These are phyloP conservation scores for Brachyhypopomus gauderio DNA, from an alignment of 2,113 vertebrate species.

Conservation along the genomic window DNA sequence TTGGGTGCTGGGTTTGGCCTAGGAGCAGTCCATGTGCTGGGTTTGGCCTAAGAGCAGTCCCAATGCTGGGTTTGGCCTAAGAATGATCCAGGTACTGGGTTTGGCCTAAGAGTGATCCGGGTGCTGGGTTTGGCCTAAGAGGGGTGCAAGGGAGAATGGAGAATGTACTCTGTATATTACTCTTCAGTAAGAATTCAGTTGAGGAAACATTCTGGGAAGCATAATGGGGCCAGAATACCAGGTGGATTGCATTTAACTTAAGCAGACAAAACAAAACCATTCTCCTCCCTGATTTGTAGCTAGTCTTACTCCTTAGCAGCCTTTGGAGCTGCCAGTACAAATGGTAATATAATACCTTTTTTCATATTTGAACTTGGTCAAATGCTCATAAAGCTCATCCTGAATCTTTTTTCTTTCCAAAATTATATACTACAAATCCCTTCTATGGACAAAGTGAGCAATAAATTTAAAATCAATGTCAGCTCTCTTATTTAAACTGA, in stretches of 20 bases:
- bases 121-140: too few relatives aligned
- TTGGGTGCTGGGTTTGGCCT: too few relatives aligned
- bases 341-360: slow-evolving; percentile 33
- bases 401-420: slow-evolving; percentile 18
- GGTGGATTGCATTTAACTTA: slow-evolving; percentile 35
- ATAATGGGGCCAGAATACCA: slow-evolving; percentile 23
- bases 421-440: slow-evolving; percentile 30
- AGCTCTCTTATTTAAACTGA: slow-evolving; percentile 12
- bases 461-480: slow-evolving; percentile 34
- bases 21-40: too few relatives aligned
- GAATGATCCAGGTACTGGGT: too few relatives aligned
- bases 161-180: slow-evolving; percentile 10
- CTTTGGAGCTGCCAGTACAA: slow-evolving; percentile 18
- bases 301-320: slow-evolving; percentile 23
- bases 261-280: slow-evolving; percentile 40
- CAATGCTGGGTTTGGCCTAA: too few relatives aligned
- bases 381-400: slow-evolving; percentile 15
- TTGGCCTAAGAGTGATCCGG: too few relatives aligned
- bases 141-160: neutral
- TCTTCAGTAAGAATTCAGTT: slow-evolving; percentile 21
- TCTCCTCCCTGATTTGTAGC: slow-evolving; percentile 23
- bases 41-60: too few relatives aligned
- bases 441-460: slow-evolving; percentile 14
- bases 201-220: slow-evolving; percentile 23
- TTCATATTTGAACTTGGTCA: slow-evolving; percentile 32